phyloP scores from a whole-genome alignment of 2,888 invertebrate species.

The Endomychus coccineus region DNA sequence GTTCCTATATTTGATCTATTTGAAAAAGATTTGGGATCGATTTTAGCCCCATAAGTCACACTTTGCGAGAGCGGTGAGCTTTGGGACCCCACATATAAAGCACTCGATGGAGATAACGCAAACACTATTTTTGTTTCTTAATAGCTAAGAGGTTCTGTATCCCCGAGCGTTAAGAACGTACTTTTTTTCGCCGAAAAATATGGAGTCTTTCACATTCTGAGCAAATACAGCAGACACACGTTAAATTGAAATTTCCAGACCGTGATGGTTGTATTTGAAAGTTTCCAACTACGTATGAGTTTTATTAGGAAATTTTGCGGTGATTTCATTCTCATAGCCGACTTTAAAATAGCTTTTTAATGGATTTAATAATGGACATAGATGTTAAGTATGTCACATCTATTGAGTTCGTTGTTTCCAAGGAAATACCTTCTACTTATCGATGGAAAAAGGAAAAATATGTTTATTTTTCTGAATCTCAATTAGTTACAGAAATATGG shows the following conservation, averaged over 20 bases:
- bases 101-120: constrained; percentile 31
- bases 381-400: too few species aligned
- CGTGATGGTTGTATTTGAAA: constrained; percentile 21
- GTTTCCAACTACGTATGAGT: constrained; percentile 18
- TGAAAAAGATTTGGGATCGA: not conserved
- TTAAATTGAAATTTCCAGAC: constrained; percentile 26
- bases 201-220: constrained; percentile 22
- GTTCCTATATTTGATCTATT: too few species aligned
- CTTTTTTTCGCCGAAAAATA: constrained; percentile 13
- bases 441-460: too few species aligned
- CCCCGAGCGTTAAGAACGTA: constrained; percentile 27
- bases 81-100: constrained; percentile 29
- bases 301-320: too few species aligned
- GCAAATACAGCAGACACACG: constrained; percentile 17
- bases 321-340: too few species aligned
- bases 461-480: too few species aligned
- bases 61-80: constrained; percentile 5
- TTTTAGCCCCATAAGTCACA: not conserved
- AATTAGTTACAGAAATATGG: too few species aligned
- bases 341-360: too few species aligned
- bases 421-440: too few species aligned
- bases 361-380: too few species aligned
- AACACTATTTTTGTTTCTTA: constrained; percentile 37
- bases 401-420: too few species aligned
- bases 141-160: constrained; percentile 32